phyloP scores from a whole-genome alignment of 2,888 invertebrate species.

The Drosophila koepferae region DNA sequence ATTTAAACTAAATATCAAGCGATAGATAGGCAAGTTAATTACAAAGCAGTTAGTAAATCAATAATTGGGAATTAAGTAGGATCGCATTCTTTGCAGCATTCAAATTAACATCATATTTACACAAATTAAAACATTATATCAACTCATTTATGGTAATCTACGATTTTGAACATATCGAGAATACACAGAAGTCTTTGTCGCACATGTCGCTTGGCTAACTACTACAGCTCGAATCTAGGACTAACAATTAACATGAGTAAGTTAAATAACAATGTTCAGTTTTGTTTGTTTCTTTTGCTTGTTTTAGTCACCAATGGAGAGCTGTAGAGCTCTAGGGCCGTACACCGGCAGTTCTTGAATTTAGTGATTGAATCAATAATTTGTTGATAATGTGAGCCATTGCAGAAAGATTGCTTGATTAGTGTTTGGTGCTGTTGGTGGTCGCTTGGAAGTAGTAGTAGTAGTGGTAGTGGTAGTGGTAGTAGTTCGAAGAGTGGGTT shows the following conservation, averaged over 20 bases:
- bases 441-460: constrained; percentile 56
- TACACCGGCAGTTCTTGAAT: constrained; percentile 27
- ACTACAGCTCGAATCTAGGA: constrained; percentile 29
- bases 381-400: constrained; percentile 39
- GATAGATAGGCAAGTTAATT: constrained; percentile 39
- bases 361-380: constrained; percentile 35
- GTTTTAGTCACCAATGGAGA: constrained; percentile 42
- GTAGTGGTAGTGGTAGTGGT: constrained; percentile 28
- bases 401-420: constrained; percentile 55
- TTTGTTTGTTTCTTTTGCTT: background rate
- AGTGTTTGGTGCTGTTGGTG: constrained; percentile 71
- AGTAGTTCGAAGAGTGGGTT: constrained; percentile 55
- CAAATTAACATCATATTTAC: constrained; percentile 53
- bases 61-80: constrained; percentile 18
- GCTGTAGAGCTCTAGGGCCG: constrained; percentile 28
- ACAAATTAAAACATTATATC: constrained; percentile 51
- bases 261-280: constrained; percentile 28
- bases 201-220: constrained; percentile 44
- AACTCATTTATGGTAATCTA: constrained; percentile 48
- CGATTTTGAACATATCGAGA: constrained; percentile 48
- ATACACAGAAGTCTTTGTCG: constrained; percentile 47
- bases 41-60: constrained; percentile 45
- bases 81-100: constrained; percentile 35
- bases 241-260: constrained; percentile 36
- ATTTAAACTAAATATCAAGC: constrained; percentile 40